These are phyloP conservation scores for Thysanoteuthis rhombus DNA, from an alignment of 2,888 invertebrate genomes.

Conservation along the genomic window DNA sequence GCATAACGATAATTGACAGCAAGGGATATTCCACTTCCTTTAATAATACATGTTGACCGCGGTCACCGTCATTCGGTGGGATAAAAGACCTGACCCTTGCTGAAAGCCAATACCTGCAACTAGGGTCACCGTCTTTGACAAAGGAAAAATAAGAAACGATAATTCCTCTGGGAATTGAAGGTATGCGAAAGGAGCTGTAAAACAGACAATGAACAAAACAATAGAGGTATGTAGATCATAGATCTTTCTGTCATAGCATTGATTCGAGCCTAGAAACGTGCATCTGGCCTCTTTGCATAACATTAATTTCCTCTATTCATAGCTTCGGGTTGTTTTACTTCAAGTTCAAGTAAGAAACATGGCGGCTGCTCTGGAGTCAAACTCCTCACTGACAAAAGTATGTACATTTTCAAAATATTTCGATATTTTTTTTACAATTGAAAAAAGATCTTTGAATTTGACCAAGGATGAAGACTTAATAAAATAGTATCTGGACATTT, in stretches of 20 bases:
- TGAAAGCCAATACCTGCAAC: not conserved
- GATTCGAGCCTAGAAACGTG: not conserved
- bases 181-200: not conserved
- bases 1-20: not conserved
- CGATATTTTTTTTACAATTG: no score
- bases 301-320: not conserved
- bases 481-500: no score
- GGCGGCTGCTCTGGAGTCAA: no score
- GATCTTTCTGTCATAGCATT: not conserved
- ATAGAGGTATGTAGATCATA: not conserved
- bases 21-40: not conserved
- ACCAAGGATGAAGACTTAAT: no score
- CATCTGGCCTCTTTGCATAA: not conserved
- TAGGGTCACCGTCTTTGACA: not conserved
- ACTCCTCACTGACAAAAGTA: no score
- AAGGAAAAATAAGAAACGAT: not conserved
- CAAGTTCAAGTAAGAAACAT: not conserved
- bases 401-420: no score
- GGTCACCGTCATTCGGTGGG: not conserved
- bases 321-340: not conserved
- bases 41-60: constrained; percentile 12
- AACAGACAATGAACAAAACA: not conserved
- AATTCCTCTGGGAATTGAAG: not conserved
- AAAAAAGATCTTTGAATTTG: no score
- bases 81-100: not conserved